A percentile compares a stretch with the other conserved stretches of the same genome.
phyloP scores from a whole-genome alignment of 2,888 invertebrate species.

The Dryobota labecula region DNA sequence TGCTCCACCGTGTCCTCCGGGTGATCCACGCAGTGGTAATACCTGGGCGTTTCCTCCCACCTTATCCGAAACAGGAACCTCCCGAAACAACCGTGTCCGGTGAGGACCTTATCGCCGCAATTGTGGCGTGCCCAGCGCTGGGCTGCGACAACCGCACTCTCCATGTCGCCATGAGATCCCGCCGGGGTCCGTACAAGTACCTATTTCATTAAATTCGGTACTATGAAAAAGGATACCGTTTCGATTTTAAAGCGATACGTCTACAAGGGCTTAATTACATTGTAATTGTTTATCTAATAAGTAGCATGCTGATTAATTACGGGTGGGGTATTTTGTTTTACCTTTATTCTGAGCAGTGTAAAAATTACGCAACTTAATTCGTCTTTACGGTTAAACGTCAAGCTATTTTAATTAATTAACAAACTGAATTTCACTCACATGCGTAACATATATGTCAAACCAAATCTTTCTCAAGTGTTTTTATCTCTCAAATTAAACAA shows the following conservation, averaged over 20 bases:
- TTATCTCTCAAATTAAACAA: not conserved
- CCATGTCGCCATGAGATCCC: no score
- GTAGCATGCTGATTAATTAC: not conserved
- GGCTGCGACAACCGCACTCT: no score
- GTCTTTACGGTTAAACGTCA: not conserved
- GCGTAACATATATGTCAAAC: no score
- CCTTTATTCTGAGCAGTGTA: not conserved
- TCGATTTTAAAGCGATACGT: slow-evolving; percentile 25
- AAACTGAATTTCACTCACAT: slow-evolving; percentile 1
- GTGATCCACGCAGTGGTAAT: no score
- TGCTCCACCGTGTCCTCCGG: no score
- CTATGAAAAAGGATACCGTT: slow-evolving; percentile 1
- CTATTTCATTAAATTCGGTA: slow-evolving; percentile 8
- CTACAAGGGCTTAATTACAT: not conserved
- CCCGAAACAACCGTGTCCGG: no score
- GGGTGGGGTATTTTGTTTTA: not conserved
- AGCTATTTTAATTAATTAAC: not conserved
- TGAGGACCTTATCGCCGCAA: no score
- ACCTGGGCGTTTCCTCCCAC: no score
- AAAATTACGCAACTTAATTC: not conserved
- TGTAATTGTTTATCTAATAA: not conserved
- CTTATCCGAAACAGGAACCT: no score
- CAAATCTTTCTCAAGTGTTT: not conserved
- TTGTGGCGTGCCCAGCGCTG: no score
- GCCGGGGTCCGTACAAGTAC: no score